phyloP scores from a whole-genome alignment of 2,797 vertebrate species.

The Pelobates cultripes region DNA sequence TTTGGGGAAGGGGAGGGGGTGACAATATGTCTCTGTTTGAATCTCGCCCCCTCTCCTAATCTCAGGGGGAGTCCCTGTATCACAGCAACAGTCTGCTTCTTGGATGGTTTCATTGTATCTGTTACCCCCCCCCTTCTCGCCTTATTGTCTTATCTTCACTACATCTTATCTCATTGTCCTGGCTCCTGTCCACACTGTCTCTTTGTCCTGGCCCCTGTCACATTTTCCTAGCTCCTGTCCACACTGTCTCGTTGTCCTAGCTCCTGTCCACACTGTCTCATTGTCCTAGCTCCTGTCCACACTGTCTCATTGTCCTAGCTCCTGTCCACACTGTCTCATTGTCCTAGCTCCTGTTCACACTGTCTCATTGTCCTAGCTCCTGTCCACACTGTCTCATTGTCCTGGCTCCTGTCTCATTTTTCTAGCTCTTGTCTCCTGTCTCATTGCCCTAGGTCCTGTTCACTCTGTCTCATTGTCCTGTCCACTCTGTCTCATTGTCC shows the following conservation, averaged over 20 bases:
- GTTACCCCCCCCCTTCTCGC: background rate
- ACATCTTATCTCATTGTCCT: background rate
- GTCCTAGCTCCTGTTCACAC: too few relatives aligned
- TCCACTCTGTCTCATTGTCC: too few relatives aligned
- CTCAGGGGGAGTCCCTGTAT: constrained; percentile 46
- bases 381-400: background rate
- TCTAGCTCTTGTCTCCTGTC: background rate
- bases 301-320: too few relatives aligned
- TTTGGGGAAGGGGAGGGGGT: constrained; percentile 61
- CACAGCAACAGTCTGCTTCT: constrained; percentile 30
- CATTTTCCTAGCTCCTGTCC: background rate
- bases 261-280: too few relatives aligned
- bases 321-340: too few relatives aligned
- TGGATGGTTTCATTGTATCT: constrained; percentile 9
- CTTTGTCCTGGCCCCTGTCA: background rate
- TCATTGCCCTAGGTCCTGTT: too few relatives aligned
- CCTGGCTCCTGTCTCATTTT: background rate
- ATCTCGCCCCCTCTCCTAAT: constrained; percentile 26
- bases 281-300: too few relatives aligned
- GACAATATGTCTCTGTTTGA: constrained; percentile 52
- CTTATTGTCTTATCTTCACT: background rate
- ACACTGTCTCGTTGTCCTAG: too few relatives aligned
- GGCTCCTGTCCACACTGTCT: background rate
- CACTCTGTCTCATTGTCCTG: too few relatives aligned
- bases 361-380: too few relatives aligned